Evolutionary conservation across 2,113 vertebrate species (phyloP), one percentile per base, ranked within the genome.

Genomic region (Plectropomus leopardus): DNA sequence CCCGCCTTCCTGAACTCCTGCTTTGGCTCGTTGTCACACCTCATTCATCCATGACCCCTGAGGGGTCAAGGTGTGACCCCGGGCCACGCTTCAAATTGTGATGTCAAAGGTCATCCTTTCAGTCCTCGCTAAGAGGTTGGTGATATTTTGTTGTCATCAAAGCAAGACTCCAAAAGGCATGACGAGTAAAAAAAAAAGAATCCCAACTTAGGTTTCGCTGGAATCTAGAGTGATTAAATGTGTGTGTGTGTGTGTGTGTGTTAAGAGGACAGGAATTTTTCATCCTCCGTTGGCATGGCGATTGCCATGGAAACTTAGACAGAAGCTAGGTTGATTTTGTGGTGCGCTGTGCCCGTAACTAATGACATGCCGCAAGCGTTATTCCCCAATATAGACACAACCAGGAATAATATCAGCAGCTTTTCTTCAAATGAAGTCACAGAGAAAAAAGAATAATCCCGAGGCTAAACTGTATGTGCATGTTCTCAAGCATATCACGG

Each of bases 351-450:
- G 74, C 80, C 65, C n/a, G 34, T 85, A 74, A 82, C 84, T 88
- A 84, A 92, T 88, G 77, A 80, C 57, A 70, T 9, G 77, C 80
- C 54, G 26, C 69, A 0, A 53, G 83, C 64, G 8, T 72, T 84
- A 73, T 76, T 83, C 32, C 76, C 77, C 51, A 82, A 89, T 85
- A 88, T 76, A 88, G 86, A 79, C 58, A 80, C 67, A 76, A 83
- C 66, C 83, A 48, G 76, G 81, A 87, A 90, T 89, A 83, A 83
- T 70, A 81, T 78, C 10, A 19, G 64, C n/a, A 44, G 72, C 54
- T 85, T 84, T 74, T 60, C 48, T n/a, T 86, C 40, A 65, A 58
- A 72, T 81, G 66, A 76, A 82, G 80, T 83, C 17, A 69, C 58
- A 47, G 59, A 17, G 60, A 21, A n/a, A n/a, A 4, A 68, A 72